A percentile compares a stretch with the other conserved stretches of the same genome.
These are phyloP conservation scores for Pterocles gutturalis DNA, from an alignment of 2,113 vertebrate genomes.

Conservation along the genomic window DNA sequence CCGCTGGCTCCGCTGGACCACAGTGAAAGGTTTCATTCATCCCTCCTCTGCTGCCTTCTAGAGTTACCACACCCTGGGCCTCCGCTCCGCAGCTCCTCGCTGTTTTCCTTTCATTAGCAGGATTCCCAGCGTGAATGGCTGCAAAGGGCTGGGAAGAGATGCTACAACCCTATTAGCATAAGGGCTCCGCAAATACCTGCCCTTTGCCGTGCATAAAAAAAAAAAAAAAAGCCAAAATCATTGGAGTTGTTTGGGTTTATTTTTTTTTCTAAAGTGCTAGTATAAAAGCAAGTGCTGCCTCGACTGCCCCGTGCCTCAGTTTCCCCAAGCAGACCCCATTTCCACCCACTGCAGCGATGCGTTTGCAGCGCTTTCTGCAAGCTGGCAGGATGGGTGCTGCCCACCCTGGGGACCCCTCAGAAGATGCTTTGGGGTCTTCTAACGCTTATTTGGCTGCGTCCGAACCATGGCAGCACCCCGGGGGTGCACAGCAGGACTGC, in stretches of 20 bases:
- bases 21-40: slow-evolving; percentile 79
- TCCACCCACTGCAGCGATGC: accelerated
- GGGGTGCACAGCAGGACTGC: background rate
- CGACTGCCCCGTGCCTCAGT: background rate
- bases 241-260: background rate
- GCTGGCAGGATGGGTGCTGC: too few species aligned
- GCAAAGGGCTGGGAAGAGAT: slow-evolving; percentile 26
- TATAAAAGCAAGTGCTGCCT: background rate
- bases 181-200: background rate
- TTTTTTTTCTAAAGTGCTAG: background rate
- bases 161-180: background rate
- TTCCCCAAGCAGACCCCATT: background rate
- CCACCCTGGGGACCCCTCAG: background rate
- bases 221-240: background rate
- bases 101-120: slow-evolving; percentile 78
- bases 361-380: too few species aligned
- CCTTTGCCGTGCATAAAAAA: background rate
- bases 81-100: slow-evolving; percentile 32
- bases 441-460: background rate
- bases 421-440: background rate
- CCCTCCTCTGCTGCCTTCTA: slow-evolving; percentile 66
- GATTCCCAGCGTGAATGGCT: slow-evolving; percentile 64
- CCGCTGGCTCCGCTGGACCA: slow-evolving; percentile 62
- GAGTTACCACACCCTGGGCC: slow-evolving; percentile 74
- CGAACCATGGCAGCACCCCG: accelerated